Evolutionary conservation across 2,888 invertebrate genomes (phyloP), one percentile per base, ranked within the genome.

Genomic region (Lobophora halterata): DNA sequence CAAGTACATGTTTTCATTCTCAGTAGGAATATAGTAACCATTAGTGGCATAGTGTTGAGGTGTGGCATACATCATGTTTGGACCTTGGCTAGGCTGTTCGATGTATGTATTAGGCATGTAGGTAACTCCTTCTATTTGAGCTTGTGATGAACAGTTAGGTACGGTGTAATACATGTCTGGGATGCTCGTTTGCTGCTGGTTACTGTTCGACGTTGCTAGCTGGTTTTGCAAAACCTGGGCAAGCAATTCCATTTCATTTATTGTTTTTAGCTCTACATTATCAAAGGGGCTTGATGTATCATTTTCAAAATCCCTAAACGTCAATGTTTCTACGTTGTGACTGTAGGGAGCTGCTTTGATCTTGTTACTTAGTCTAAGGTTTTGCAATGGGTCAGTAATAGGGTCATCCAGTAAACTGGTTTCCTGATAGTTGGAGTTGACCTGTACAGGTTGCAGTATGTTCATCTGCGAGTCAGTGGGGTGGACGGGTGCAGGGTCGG

Each of bases 201-300:
- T 58, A 51, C 65, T 77, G 3, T 65, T 60, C 7, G 61, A 38
- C 0, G 79, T 71, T 3, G 76, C 74, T 37, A 69, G 66, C 67
- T 91, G 75, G 56, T 69, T 77, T 49, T 85, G 82, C 45, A 92
- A 70, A 25, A 96, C 95, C 77, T 95, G 93, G 6, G 96, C 96
- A 49, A 97, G 81, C 69, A 95, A 92, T 76, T 96, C 96, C 90
- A 97, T 92, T 67, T 97, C 97, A 81, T 97, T 97, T 41, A 97
- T 93, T 21, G 96, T 95, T 79, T 97, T 96, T 32, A 97, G 76
- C 80, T 96, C 97, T 79, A 96, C 93, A 81, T 95, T 96, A 83
- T 97, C 97, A 81, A 97, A 97, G 0, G 97, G 97, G 72, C 95
- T 96, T 33, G 95, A 95, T 29, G 94, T 95, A 68, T 96, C 96